These are phyloP conservation scores for Amphimallon solstitiale DNA, from an alignment of 2,888 invertebrate genomes.

Conservation along the genomic window DNA sequence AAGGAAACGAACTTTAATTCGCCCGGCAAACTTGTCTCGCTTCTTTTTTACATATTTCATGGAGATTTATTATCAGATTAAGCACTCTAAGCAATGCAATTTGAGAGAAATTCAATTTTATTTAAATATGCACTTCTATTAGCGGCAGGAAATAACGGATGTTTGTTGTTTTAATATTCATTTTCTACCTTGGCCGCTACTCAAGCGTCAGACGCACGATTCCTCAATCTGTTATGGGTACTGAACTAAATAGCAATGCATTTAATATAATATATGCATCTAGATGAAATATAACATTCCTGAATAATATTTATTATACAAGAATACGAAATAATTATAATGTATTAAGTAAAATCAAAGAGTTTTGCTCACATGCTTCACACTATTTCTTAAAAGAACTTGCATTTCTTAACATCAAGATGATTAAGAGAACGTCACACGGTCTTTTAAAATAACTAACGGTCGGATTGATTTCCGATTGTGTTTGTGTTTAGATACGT, in stretches of 20 bases:
- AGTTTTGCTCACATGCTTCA: too few species aligned
- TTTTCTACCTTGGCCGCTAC: conserved; percentile 20
- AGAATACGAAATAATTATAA: too few species aligned
- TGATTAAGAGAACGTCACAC: too few species aligned
- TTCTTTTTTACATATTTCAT: conserved; percentile 1
- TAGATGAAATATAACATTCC: background rate
- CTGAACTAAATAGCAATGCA: conserved; percentile 18
- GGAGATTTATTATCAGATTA: conserved; percentile 8
- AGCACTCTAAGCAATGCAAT: conserved; percentile 12
- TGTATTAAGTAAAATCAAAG: too few species aligned
- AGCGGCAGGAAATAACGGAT: conserved; percentile 29
- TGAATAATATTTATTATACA: background rate
- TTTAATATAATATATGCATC: background rate
- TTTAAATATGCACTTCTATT: conserved; percentile 9
- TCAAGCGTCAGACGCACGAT: conserved; percentile 7
- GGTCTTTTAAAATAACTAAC: too few species aligned
- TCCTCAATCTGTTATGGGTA: conserved; percentile 3
- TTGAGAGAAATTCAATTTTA: conserved; percentile 10
- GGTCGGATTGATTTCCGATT: too few species aligned
- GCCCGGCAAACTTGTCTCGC: background rate
- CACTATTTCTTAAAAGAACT: too few species aligned
- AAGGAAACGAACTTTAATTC: background rate
- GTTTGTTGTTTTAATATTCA: conserved; percentile 12
- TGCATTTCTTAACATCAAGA: too few species aligned
- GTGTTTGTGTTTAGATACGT: too few species aligned